Conservation (phyloP, 2,888 invertebrate genomes). For the Rapana venosa region DNA sequence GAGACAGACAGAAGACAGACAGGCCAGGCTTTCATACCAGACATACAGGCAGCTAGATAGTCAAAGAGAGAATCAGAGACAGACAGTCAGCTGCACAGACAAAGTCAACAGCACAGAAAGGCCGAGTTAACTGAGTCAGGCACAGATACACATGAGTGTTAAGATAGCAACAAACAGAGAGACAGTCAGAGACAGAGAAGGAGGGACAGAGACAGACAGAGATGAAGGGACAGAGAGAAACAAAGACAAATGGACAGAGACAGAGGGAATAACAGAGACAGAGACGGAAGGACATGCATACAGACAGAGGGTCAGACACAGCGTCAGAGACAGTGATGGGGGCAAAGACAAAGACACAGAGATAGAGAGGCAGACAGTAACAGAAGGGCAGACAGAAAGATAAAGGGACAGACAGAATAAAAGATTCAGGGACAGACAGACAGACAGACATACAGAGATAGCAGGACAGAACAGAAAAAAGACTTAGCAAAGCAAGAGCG, state of each 20-base stretch:
- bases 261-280: background rate
- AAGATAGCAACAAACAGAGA: background rate
- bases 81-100: background rate
- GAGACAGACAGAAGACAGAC: background rate
- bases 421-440: background rate
- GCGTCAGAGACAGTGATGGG: conserved; percentile 20
- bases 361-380: background rate
- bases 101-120: background rate
- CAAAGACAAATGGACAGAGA: background rate
- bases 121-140: background rate
- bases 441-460: background rate
- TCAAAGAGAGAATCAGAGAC: background rate
- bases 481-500: too few species aligned
- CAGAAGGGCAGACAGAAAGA: background rate
- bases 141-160: background rate
- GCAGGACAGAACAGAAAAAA: too few species aligned
- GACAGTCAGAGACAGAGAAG: background rate
- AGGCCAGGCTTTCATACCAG: too few species aligned
- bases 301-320: conserved; percentile 13
- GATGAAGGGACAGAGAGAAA: conserved; percentile 17
- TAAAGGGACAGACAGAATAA: background rate
- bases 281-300: background rate
- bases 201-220: conserved; percentile 23
- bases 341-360: background rate
- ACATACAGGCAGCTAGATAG: too few species aligned